Evolutionary conservation across 1,140 invertebrate genomes (phyloP).

Genomic region (Macrobrachium rosenbergii): DNA sequence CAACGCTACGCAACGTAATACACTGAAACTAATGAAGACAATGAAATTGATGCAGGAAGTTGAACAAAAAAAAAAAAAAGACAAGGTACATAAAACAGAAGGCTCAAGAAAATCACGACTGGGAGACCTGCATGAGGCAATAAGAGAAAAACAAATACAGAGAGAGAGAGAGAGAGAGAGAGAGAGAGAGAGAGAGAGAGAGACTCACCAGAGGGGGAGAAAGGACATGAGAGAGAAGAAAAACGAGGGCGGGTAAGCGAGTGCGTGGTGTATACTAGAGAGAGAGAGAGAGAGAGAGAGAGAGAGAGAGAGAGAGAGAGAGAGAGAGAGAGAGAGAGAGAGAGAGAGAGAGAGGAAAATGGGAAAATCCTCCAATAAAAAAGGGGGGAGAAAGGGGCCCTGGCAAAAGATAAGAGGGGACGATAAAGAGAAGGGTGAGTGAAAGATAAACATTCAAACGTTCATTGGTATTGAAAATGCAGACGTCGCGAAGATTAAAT

Average conservation of each 20-base stretch:
- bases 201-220: background rate
- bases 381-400: background rate
- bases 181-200: background rate
- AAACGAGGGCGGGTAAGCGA: background rate
- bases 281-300: slow-evolving; percentile 3
- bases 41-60: no score
- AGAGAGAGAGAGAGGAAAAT: background rate
- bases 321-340: slow-evolving; percentile 9
- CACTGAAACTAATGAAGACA: no score
- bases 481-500: background rate
- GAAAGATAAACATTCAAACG: slow-evolving; percentile 1
- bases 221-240: background rate
- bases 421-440: background rate
- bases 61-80: no score
- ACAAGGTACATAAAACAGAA: no score
- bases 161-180: slow-evolving; percentile 1
- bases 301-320: background rate
- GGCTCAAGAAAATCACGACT: background rate
- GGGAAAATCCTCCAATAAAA: background rate
- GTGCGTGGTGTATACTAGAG: background rate
- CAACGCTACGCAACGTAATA: no score
- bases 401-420: background rate
- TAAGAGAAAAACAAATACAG: background rate
- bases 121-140: background rate
- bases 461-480: background rate